Conservation (phyloP, 2,888 invertebrate species). For the Phania funesta region DNA sequence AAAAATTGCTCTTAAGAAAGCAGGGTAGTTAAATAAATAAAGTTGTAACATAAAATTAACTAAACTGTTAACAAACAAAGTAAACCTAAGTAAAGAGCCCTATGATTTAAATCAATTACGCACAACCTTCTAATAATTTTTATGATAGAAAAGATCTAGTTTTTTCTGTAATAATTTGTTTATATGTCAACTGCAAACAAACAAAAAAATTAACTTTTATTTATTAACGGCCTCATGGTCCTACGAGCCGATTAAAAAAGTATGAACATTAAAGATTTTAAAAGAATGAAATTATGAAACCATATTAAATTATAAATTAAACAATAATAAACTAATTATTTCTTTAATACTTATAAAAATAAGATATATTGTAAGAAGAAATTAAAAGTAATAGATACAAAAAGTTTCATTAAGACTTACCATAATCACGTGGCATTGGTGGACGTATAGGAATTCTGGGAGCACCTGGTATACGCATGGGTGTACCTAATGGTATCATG, state of each 20-base stretch:
- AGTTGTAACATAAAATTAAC: slow-evolving; percentile 26
- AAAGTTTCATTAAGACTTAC: slow-evolving; percentile 83
- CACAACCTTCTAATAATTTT: slow-evolving; percentile 44
- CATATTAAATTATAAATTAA: slow-evolving; percentile 17
- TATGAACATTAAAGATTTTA: neutral
- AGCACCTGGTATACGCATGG: slow-evolving; percentile 83
- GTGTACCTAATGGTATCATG: slow-evolving; percentile 86
- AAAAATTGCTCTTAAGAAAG: slow-evolving; percentile 42
- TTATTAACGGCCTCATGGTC: neutral
- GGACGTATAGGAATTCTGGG: slow-evolving; percentile 81
- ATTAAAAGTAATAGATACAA: slow-evolving; percentile 20
- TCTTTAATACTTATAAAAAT: slow-evolving; percentile 23
- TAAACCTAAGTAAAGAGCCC: slow-evolving; percentile 42
- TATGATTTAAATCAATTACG: slow-evolving; percentile 48
- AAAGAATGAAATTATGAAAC: slow-evolving; percentile 26
- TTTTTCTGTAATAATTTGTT: slow-evolving; percentile 34
- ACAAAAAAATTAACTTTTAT: slow-evolving; percentile 7
- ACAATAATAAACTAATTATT: slow-evolving; percentile 29
- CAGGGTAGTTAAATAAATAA: slow-evolving; percentile 37
- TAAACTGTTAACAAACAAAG: too few relatives aligned
- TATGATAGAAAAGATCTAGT: slow-evolving; percentile 28
- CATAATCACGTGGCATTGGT: slow-evolving; percentile 92
- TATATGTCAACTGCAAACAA: slow-evolving; percentile 68
- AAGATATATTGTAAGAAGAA: neutral
- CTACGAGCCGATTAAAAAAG: slow-evolving; percentile 3